These are phyloP conservation scores for Callospermophilus lateralis DNA, from an alignment of 2,113 vertebrate species.

Conservation along the genomic window DNA sequence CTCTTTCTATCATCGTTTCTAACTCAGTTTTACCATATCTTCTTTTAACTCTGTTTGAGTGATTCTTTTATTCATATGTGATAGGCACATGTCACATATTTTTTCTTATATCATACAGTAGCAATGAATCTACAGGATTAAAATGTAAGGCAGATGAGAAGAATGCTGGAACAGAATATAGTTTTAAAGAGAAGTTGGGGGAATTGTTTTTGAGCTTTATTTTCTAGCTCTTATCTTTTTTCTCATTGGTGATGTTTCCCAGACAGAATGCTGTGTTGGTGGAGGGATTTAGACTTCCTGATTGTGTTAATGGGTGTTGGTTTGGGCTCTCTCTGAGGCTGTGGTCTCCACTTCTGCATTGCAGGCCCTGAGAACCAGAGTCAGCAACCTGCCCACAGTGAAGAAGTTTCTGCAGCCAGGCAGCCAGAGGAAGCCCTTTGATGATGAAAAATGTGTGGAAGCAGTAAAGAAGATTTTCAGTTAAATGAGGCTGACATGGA, in stretches of 20 bases:
- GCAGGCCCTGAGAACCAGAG: constrained; percentile 69
- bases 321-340: not conserved
- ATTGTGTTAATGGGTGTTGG: fast-evolving
- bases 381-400: constrained; percentile 60
- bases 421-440: constrained; percentile 57
- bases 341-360: not conserved
- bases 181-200: not conserved
- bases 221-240: not conserved
- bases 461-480: constrained; percentile 36
- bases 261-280: not conserved
- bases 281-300: not conserved
- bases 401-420: constrained; percentile 79
- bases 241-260: not conserved
- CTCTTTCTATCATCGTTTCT: not conserved
- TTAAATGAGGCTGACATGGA: not conserved
- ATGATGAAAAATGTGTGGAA: not conserved
- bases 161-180: not conserved
- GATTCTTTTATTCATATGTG: not conserved
- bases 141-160: not conserved
- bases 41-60: not conserved
- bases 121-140: no score
- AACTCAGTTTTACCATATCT: not conserved
- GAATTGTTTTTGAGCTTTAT: not conserved
- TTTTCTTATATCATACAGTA: not conserved
- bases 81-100: not conserved